Base-by-base conservation (phyloP, 2,888 invertebrate species). In the Tenthredo mesomela region DNA sequence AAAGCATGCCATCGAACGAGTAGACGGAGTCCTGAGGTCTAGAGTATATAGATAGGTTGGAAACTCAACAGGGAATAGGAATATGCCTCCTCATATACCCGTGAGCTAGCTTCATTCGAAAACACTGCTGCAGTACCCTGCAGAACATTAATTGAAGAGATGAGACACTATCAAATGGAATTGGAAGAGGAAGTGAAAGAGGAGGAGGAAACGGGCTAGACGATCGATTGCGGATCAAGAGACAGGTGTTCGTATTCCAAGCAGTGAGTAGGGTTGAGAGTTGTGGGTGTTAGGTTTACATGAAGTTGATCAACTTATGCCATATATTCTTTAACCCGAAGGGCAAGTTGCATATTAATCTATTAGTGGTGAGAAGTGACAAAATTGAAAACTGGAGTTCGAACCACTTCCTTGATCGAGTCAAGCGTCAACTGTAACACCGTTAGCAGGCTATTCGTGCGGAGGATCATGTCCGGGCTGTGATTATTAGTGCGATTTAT, bases 21-120 rank as follows among this genome's bases (percentile, higher is more conserved):
- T 25, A 12, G 50, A 9, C n/a, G 21, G 50, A 50, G 47, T 54
- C 18, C 73, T 37, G 65, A 67, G 25, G 86, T 70, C 84, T 85
- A 84, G 87, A 85, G 86, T 86, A 82, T 86, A 82, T 61, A 61
- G 84, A 82, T 61, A 61, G 84, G 83, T 80, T 58, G 77, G 70
- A 70, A 67, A 77, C 85, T 70, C 40, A 85, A 33, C 47, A 21
- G n/a, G 82, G 77, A 33, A 85, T 82, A 43, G 84, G 61, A 87
- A 85, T 12, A 15, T 71, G 85, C 86, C 61, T 70, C 67, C 73
- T 80, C n/a, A 73, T 37, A 75, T 85, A 75, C 54, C 37, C 84
- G 73, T 18, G 43, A 47, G 67, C 5, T 71, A 25, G 84, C 25
- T 85, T 84, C 86, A 85, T 86, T 89, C 86, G 77, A 86, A 89